Evolutionary conservation across 2,797 vertebrate species (phyloP), one percentile per base, ranked within the genome.

Genomic region (Scomberomorus guttatus): DNA sequence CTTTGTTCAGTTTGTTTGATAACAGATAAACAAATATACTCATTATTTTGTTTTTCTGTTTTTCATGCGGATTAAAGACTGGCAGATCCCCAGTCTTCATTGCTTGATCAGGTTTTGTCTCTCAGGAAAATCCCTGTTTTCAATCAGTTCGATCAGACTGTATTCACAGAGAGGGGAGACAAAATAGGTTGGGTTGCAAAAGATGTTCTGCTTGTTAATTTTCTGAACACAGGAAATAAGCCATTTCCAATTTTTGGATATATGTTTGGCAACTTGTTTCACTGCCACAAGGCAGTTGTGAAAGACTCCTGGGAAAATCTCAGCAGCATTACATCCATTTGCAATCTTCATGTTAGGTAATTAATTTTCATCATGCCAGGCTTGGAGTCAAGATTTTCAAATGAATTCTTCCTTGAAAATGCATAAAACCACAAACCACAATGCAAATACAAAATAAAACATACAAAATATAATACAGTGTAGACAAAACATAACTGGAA

Each of bases 381-480:
- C 66, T 65, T 22, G 39, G 61, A 75, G 15, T 59, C 72, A 54
- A 76, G 44, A 54, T 75, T 76, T 81, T 65, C 59, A 5, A 82
- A 11, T 61, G 22, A 48, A 10, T 6, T 66, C 66, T 60, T 65
- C 60, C 59, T 5, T 39, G 37, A 39, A 39, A 6, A 39, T 39
- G 4, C 37, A 39, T 39, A 39, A 39, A 39, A 39, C 5, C 37
- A 6, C 37, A 6, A 39, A 39, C n/a, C 11, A 39, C 2, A 8
- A 39, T 39, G 37, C 37, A 39, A 39, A 39, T 39, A 39, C 37
- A 39, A 34, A 34, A 34, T 34, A 34, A 34, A 34, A 39, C 7
- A 39, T 39, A 39, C 37, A 39, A n/a, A n/a, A n/a, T n/a, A 39
- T 39, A 8, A 10, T 39, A 11, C 2, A 39, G 37, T 39, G 5